Evolutionary conservation across 1,140 invertebrate species (phyloP).

Genomic region (Drosophila bipectinata): DNA sequence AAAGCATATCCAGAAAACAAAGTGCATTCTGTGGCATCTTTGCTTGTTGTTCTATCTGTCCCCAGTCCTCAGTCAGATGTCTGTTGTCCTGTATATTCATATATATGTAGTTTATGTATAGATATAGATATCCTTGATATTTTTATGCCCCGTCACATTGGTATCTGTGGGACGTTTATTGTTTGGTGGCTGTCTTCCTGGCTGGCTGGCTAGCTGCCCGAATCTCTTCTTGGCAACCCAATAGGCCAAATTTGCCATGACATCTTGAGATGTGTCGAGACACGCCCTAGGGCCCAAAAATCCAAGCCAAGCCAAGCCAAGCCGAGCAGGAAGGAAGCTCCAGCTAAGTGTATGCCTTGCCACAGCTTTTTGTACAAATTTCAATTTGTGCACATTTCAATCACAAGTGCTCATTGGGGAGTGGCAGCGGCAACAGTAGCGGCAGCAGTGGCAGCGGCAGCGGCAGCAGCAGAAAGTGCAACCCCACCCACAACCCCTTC

Average conservation of each 20-base stretch:
- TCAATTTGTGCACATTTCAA: constrained; percentile 81
- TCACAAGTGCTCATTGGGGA: constrained; percentile 68
- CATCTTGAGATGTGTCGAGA: constrained; percentile 65
- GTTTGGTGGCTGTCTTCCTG: constrained; percentile 55
- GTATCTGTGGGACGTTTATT: constrained; percentile 76
- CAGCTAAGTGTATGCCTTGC: constrained; percentile 9
- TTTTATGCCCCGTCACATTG: constrained; percentile 70
- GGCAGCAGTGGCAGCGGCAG: not conserved
- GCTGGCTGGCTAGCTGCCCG: constrained; percentile 21
- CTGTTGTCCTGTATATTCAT: constrained; percentile 31
- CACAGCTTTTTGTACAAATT: constrained; percentile 59
- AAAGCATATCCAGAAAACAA: constrained; percentile 83
- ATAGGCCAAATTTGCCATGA: constrained; percentile 75
- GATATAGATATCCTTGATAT: constrained; percentile 73
- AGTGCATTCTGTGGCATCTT: constrained; percentile 81
- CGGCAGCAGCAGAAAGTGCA: constrained; percentile 1
- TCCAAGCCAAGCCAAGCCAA: too few species aligned
- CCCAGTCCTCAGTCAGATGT: constrained; percentile 20
- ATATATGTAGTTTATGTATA: constrained; percentile 14
- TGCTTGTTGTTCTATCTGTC: constrained; percentile 65
- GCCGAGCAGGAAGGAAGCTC: constrained; percentile 1
- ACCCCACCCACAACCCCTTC: constrained; percentile 7
- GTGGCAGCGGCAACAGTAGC: not conserved
- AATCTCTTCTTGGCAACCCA: constrained; percentile 50
- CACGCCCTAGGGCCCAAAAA: constrained; percentile 31